Percentiles rank a stretch among this genome's conserved stretches.
These are phyloP conservation scores for Keiferia lycopersicella DNA, from an alignment of 2,888 invertebrate genomes.

Conservation along the genomic window DNA sequence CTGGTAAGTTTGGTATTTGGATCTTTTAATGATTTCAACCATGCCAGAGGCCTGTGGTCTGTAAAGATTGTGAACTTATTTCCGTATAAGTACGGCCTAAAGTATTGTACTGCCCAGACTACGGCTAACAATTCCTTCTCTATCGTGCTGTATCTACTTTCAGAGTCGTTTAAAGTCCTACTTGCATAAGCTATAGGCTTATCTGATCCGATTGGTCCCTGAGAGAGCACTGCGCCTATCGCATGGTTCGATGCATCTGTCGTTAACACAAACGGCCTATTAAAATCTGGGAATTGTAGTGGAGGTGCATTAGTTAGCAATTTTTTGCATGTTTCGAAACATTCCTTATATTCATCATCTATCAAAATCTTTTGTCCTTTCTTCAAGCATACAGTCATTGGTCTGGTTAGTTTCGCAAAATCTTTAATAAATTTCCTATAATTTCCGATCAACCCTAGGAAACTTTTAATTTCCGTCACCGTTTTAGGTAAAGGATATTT, in stretches of 20 bases:
- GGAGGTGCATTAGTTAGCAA: constrained; percentile 19
- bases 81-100: constrained; percentile 32
- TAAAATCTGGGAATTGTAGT: constrained; percentile 26
- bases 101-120: constrained; percentile 18
- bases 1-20: constrained; percentile 24
- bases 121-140: constrained; percentile 17
- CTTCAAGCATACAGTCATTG: constrained; percentile 39
- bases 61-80: constrained; percentile 34
- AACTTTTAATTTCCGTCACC: constrained; percentile 36
- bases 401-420: constrained; percentile 39
- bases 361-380: constrained; percentile 29
- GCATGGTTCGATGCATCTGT: constrained; percentile 42
- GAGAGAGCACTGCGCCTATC: constrained; percentile 37
- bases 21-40: constrained; percentile 32
- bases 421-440: constrained; percentile 25
- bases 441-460: constrained; percentile 38
- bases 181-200: constrained; percentile 30
- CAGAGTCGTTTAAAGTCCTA: background rate
- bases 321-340: constrained; percentile 29
- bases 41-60: constrained; percentile 32
- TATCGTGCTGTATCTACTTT: constrained; percentile 17
- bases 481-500: constrained; percentile 35
- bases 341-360: constrained; percentile 20
- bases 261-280: constrained; percentile 35
- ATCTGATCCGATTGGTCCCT: constrained; percentile 34